Conservation (phyloP, 2,797 vertebrate genomes). For the Nyctalus aviator region DNA sequence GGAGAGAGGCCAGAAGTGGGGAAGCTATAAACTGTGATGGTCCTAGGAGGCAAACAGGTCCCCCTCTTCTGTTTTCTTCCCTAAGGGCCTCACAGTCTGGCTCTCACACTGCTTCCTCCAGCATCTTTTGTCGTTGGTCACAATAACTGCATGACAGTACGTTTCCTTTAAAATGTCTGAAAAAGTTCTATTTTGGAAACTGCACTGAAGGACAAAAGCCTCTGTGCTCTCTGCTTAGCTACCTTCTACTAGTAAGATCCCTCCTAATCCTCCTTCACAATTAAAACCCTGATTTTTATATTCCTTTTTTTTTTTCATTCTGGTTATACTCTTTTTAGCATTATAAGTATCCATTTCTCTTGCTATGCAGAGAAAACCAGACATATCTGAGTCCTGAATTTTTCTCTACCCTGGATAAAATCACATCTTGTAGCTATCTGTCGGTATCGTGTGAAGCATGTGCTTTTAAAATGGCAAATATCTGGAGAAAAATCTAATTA, state of each 20-base stretch:
- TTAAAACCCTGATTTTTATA: neutral
- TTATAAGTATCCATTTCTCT: neutral
- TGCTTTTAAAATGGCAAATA: slow-evolving; percentile 51
- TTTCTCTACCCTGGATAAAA: slow-evolving; percentile 27
- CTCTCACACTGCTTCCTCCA: neutral
- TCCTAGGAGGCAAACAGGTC: neutral
- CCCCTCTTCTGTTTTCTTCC: neutral
- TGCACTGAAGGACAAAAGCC: neutral
- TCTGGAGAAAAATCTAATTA: slow-evolving; percentile 33
- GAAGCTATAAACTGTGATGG: too few species aligned
- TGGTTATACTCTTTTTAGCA: neutral
- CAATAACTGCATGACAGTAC: neutral
- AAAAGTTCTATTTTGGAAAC: neutral
- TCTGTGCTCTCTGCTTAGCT: neutral
- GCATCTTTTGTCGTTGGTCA: neutral
- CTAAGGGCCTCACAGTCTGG: neutral
- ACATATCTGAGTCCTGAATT: neutral
- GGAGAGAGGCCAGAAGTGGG: neutral
- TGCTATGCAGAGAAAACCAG: slow-evolving; percentile 22
- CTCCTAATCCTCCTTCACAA: neutral
- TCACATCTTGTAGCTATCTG: neutral
- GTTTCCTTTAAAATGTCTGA: slow-evolving; percentile 9
- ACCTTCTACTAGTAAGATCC: neutral
- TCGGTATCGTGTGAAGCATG: neutral
- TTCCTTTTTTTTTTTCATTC: neutral